These are phyloP conservation scores for Alcedo atthis DNA, from an alignment of 2,797 vertebrate genomes.

Conservation along the genomic window DNA sequence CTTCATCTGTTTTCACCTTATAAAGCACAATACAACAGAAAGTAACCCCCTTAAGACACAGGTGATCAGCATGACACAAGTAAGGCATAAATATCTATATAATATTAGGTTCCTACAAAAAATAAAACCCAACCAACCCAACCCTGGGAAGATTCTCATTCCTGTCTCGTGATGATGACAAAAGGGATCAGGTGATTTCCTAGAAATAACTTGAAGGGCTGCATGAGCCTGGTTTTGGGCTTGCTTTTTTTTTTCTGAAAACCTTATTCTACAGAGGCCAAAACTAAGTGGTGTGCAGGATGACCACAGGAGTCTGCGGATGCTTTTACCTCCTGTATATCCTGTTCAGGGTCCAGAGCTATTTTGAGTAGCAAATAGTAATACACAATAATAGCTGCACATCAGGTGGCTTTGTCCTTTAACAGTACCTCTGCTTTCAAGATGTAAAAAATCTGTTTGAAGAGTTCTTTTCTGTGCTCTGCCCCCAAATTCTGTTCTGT, in stretches of 20 bases:
- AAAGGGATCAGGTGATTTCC: background rate
- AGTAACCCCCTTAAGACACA: background rate
- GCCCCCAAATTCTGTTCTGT: background rate
- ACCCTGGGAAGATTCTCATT: background rate
- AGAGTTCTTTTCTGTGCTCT: background rate
- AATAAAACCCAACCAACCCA: background rate
- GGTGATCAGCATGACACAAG: background rate
- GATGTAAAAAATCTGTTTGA: background rate
- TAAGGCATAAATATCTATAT: background rate
- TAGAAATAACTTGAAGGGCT: background rate
- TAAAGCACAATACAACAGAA: background rate
- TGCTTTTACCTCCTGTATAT: background rate
- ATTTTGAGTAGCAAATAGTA: background rate
- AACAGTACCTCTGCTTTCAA: background rate
- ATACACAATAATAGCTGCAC: background rate
- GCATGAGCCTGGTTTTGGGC: background rate
- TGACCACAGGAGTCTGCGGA: background rate
- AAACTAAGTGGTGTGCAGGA: background rate
- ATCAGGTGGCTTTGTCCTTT: background rate
- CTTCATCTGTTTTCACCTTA: accelerated
- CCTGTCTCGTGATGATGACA: background rate
- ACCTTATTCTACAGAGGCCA: background rate
- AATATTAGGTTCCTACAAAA: background rate
- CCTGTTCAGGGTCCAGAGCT: background rate
- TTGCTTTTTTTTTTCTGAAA: background rate